These are phyloP conservation scores for Spheniscus mendiculus DNA, from an alignment of 2,113 vertebrate species.

Conservation along the genomic window DNA sequence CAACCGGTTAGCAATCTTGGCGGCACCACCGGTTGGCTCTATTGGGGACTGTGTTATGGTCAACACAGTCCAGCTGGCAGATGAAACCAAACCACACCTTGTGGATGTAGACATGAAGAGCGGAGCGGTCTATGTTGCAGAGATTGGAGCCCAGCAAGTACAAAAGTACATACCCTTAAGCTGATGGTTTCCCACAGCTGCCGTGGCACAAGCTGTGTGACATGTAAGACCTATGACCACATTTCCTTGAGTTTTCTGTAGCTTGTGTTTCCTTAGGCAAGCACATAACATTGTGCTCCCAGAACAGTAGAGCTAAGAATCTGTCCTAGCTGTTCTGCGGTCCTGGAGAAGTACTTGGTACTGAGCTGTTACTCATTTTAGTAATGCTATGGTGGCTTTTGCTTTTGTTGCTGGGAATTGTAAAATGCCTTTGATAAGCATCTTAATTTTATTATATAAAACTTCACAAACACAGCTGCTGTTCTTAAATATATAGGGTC, in stretches of 20 bases:
- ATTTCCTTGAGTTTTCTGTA: neutral
- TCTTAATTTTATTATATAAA: neutral
- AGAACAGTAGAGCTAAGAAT: neutral
- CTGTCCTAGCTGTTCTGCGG: neutral
- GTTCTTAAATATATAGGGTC: neutral
- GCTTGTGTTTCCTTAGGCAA: neutral
- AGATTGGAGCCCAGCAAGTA: conserved; percentile 92
- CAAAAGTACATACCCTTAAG: conserved; percentile 86
- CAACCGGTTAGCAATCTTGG: conserved; percentile 82
- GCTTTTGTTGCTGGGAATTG: neutral
- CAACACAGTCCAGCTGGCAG: conserved; percentile 85
- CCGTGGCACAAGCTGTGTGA: neutral
- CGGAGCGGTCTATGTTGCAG: conserved; percentile 89
- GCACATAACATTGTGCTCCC: neutral
- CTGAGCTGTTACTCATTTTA: neutral
- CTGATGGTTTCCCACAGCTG: neutral
- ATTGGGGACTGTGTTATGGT: conserved; percentile 85
- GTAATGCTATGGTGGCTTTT: neutral
- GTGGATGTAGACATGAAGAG: conserved; percentile 85
- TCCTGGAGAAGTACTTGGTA: neutral
- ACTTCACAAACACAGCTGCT: neutral
- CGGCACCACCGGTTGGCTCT: conserved; percentile 81
- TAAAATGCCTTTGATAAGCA: neutral
- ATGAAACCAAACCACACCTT: conserved; percentile 89
- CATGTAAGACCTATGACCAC: neutral